phyloP scores from a whole-genome alignment of 2,888 invertebrate species.

The Thecocarcelia acutangulata region DNA sequence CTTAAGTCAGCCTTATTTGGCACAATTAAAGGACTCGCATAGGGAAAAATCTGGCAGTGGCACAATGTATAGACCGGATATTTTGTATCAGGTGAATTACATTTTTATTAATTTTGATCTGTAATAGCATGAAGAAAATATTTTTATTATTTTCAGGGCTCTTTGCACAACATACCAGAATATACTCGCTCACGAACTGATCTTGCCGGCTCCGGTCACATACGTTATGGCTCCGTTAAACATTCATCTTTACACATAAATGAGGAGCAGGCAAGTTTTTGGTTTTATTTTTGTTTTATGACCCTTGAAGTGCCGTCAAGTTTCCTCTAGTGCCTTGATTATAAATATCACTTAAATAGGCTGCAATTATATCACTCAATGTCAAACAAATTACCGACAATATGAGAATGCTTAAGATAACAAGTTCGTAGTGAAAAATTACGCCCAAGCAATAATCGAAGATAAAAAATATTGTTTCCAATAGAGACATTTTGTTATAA shows the following conservation, averaged over 20 bases:
- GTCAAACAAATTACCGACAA: neutral
- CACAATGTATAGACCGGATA: conserved; percentile 92
- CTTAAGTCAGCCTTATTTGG: conserved; percentile 85
- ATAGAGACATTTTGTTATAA: conserved; percentile 19
- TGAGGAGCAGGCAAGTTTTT: conserved; percentile 75
- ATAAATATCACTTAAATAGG: conserved; percentile 3
- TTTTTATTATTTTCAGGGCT: conserved; percentile 76
- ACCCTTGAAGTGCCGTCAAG: neutral
- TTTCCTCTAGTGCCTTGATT: neutral
- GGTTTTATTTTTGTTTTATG: neutral
- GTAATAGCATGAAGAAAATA: neutral
- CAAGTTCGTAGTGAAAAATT: conserved; percentile 18
- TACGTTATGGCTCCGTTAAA: conserved; percentile 81
- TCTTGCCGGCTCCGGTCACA: conserved; percentile 80
- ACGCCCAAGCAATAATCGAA: conserved; percentile 25
- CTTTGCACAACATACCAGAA: conserved; percentile 83
- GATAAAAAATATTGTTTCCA: neutral
- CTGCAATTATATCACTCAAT: conserved; percentile 14
- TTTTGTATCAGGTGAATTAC: conserved; percentile 90
- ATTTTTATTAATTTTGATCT: neutral
- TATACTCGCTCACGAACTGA: conserved; percentile 82
- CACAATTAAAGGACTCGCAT: conserved; percentile 72
- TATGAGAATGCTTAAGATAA: neutral
- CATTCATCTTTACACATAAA: conserved; percentile 74
- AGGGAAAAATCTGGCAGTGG: conserved; percentile 84